Evolutionary conservation across 2,113 vertebrate genomes (phyloP), one percentile per base, ranked within the genome.

Genomic region (Platysternon megacephalum): DNA sequence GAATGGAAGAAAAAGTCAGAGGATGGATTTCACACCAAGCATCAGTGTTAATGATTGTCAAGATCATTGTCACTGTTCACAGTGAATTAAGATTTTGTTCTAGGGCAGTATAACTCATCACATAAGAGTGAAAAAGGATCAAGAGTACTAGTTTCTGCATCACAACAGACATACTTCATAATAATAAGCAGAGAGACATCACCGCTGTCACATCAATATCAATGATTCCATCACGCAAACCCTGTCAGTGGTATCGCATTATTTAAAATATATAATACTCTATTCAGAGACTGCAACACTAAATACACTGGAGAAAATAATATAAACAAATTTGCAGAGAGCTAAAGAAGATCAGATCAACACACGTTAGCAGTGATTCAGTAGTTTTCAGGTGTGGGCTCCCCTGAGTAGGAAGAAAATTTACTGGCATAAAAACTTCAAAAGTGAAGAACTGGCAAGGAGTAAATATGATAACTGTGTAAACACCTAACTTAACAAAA

Each of bases 101-200:
- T 89, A 82, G 84, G 82, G 53, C 74, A 94, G 42, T 84, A 81
- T 46, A 89, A 79, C 81, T 87, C 91, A 92, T 89, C 79, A 88
- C 42, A 42, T 76, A 44, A 39, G 52, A 91, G 80, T 58, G 86
- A 93, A 88, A 72, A 28, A 1, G 56, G 55, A 92, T 94, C 92
- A 94, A 79, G 81, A 89, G 68, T 61, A 82, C 84, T 84, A 58
- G 58, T 86, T 86, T 95, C 90, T 93, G 79, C 87, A 91, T 92
- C 53, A 49, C 52, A 88, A 82, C 32, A 94, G 85, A 85, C 83
- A 86, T 91, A 72, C 68, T 96, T 97, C 90, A 84, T 90, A 88
- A 89, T 91, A 98, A 96, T 81, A 96, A 91, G 85, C 74, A 93
- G 89, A 90, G 85, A 97, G 65, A 91, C 79, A 94, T 94, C 95